Percentiles rank a stretch among this genome's conserved stretches.
Evolutionary conservation across 2,797 vertebrate genomes (phyloP).

Genomic region (Pteronotus mesoamericanus): DNA sequence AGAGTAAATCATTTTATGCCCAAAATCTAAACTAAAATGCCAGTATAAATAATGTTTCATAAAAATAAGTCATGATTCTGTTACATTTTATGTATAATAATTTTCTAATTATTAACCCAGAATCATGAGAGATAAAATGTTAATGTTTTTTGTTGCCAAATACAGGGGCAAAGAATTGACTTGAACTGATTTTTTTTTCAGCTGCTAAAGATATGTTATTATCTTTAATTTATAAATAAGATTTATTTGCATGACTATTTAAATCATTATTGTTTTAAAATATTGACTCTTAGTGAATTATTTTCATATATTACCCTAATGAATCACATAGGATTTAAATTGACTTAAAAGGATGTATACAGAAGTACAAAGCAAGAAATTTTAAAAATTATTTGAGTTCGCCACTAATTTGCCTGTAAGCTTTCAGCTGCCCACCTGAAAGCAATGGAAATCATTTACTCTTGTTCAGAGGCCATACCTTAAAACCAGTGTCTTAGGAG

Average conservation of each 20-base stretch:
- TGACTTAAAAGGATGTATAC: constrained; percentile 5
- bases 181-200: not conserved
- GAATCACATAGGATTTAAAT: constrained; percentile 40
- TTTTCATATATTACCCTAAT: not conserved
- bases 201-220: not conserved
- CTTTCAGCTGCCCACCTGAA: not conserved
- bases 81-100: not conserved
- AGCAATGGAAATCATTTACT: constrained; percentile 30
- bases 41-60: not conserved
- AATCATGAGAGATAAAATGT: constrained; percentile 20
- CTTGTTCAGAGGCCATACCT: not conserved
- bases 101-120: constrained; percentile 4
- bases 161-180: not conserved
- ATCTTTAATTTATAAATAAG: constrained; percentile 53
- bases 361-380: constrained; percentile 1
- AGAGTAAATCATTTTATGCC: constrained; percentile 21
- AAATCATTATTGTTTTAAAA: constrained; percentile 27
- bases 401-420: not conserved
- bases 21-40: constrained; percentile 38
- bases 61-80: not conserved
- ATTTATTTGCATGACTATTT: constrained; percentile 2
- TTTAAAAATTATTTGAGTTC: not conserved
- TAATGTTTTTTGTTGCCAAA: constrained; percentile 22
- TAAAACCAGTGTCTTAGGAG: constrained; percentile 19
- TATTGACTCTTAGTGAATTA: not conserved